Evolutionary conservation across 2,888 invertebrate genomes (phyloP).

Genomic region (Drosophila hamatofila): DNA sequence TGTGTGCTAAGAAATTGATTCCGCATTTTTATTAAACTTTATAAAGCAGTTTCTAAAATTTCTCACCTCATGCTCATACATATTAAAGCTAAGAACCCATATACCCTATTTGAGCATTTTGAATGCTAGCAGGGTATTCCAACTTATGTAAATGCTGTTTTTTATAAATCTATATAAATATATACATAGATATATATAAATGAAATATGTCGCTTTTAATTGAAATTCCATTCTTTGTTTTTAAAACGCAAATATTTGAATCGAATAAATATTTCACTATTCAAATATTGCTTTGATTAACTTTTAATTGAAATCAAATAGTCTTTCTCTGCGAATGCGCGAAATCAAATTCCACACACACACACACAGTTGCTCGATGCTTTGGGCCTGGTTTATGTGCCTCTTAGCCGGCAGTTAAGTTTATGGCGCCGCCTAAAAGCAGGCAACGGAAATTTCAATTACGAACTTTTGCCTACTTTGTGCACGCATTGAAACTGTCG

Average conservation of each 20-base stretch:
- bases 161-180: neutral
- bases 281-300: neutral
- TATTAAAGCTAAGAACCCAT: neutral
- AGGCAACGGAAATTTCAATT: conserved; percentile 52
- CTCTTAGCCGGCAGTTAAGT: neutral
- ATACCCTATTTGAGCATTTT: neutral
- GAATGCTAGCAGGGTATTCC: neutral
- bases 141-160: neutral
- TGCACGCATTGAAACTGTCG: too few relatives aligned
- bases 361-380: neutral
- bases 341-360: too few relatives aligned
- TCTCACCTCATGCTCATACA: neutral
- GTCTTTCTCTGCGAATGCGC: neutral
- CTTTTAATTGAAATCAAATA: conserved; percentile 3
- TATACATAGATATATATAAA: neutral
- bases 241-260: neutral
- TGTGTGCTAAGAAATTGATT: too few relatives aligned
- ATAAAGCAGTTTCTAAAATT: too few relatives aligned
- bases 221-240: neutral
- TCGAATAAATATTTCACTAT: neutral
- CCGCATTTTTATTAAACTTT: too few relatives aligned
- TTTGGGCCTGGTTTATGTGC: neutral
- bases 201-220: neutral
- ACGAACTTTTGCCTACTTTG: conserved; percentile 26
- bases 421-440: conserved; percentile 21